These are phyloP conservation scores for Leptobrachium ailaonicum DNA, from an alignment of 2,113 vertebrate genomes.

Conservation along the genomic window DNA sequence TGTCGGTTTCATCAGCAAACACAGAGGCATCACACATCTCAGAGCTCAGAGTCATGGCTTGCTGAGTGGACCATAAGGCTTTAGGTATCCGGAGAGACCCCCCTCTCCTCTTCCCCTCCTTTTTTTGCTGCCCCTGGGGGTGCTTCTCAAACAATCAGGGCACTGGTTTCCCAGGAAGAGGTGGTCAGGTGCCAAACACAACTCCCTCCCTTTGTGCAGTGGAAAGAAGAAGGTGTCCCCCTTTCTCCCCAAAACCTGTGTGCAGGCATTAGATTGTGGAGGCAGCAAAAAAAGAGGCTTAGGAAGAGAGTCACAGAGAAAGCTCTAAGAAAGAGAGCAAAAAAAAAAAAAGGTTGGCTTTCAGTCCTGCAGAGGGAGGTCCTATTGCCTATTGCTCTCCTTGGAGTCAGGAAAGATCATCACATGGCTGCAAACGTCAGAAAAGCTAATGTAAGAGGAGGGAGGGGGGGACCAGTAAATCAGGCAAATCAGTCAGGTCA, in stretches of 20 bases:
- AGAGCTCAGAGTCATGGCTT: conserved; percentile 90
- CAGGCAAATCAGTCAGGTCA: too few species aligned
- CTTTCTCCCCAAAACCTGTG: conserved; percentile 7
- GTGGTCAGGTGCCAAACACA: neutral
- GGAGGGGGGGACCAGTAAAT: too few species aligned
- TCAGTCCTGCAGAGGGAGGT: conserved; percentile 81
- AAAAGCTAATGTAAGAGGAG: neutral
- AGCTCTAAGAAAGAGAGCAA: conserved; percentile 53
- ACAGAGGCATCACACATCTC: conserved; percentile 91
- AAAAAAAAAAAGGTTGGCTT: conserved; percentile 66
- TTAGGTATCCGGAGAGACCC: conserved; percentile 40
- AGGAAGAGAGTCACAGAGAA: conserved; percentile 32
- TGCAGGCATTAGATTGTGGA: conserved; percentile 8
- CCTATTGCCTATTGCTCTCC: conserved; percentile 59
- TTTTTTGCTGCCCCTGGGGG: too few species aligned
- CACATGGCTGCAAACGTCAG: conserved; percentile 86
- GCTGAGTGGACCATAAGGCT: conserved; percentile 61
- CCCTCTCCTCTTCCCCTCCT: neutral
- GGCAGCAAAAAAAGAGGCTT: neutral
- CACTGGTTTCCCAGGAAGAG: conserved; percentile 30
- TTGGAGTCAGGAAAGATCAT: conserved; percentile 72
- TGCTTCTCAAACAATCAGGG: neutral
- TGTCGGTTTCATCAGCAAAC: conserved; percentile 90
- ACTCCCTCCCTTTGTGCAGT: neutral
- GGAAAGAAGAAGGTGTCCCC: too few species aligned